Conservation (phyloP, 2,888 invertebrate species). For the Callyntrura guangdongensis region DNA sequence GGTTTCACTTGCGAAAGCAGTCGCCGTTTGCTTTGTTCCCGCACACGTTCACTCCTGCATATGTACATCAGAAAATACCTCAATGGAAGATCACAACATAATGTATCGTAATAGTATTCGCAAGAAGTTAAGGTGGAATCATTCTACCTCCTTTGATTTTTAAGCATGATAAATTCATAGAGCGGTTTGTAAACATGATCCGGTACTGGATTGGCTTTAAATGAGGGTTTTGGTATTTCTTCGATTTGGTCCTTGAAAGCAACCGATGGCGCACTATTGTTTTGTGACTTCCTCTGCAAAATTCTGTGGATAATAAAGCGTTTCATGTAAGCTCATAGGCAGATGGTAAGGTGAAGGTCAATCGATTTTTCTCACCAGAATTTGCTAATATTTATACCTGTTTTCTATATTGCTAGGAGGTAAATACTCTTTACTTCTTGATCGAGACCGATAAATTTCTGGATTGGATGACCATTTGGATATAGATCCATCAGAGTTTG, state of each 20-base stretch:
- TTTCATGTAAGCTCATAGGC: constrained; percentile 25
- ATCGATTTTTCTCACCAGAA: background rate
- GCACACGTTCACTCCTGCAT: constrained; percentile 77
- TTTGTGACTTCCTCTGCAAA: constrained; percentile 79
- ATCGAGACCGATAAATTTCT: constrained; percentile 75
- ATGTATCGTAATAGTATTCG: too few species aligned
- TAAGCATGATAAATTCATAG: constrained; percentile 83
- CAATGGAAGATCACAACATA: background rate
- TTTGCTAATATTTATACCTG: constrained; percentile 74
- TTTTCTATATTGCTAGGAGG: constrained; percentile 82
- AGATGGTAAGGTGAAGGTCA: constrained; percentile 12
- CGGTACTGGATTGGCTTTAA: constrained; percentile 83
- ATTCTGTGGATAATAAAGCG: constrained; percentile 56
- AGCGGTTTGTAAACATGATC: constrained; percentile 83
- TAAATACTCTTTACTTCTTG: constrained; percentile 77
- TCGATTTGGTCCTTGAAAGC: constrained; percentile 74
- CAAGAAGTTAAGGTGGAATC: too few species aligned
- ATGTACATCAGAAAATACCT: background rate
- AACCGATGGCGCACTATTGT: constrained; percentile 82
- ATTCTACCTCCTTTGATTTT: constrained; percentile 82
- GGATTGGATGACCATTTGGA: constrained; percentile 84
- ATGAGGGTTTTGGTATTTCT: constrained; percentile 58
- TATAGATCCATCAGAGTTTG: constrained; percentile 63
- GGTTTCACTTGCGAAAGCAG: constrained; percentile 84
- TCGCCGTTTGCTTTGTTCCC: constrained; percentile 83